A percentile compares a stretch with the other conserved stretches of the same genome.
phyloP scores from a whole-genome alignment of 2,113 vertebrate genomes.

The Anhinga rufa region DNA sequence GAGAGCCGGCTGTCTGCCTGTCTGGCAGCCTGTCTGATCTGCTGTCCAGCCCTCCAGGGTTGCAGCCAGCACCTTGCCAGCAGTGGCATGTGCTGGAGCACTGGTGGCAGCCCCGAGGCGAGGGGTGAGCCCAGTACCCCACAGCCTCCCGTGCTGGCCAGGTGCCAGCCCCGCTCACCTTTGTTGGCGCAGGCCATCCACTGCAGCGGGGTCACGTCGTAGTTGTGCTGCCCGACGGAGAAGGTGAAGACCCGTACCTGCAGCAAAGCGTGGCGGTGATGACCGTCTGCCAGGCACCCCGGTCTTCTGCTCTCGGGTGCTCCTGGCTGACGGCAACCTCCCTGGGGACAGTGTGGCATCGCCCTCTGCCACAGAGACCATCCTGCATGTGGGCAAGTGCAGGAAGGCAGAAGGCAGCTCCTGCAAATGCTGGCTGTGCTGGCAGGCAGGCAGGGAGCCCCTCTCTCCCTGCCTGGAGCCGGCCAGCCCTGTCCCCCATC shows the following conservation, averaged over 20 bases:
- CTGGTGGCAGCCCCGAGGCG: rapidly evolving
- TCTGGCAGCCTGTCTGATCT: neutral
- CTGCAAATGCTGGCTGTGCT: neutral
- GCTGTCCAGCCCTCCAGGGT: neutral
- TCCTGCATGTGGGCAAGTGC: rapidly evolving
- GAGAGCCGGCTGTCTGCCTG: neutral
- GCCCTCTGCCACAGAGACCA: neutral
- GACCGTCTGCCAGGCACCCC: neutral
- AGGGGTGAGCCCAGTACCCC: neutral
- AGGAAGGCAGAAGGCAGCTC: neutral
- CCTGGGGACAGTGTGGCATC: neutral
- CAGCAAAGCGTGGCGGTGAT: rapidly evolving
- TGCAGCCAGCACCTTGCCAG: neutral
- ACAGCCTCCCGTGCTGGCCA: rapidly evolving
- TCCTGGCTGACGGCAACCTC: neutral
- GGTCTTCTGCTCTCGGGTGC: rapidly evolving
- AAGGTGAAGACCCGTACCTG: slow-evolving; percentile 95
- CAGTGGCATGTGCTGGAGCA: rapidly evolving
- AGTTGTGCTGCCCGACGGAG: slow-evolving; percentile 98
- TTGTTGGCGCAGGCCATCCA: slow-evolving; percentile 99
- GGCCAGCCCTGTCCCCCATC: neutral
- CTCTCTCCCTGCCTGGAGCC: neutral
- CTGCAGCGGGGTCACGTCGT: slow-evolving; percentile 95
- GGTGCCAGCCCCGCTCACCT: slow-evolving; percentile 69
- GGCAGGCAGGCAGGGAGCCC: neutral